Base-by-base conservation (phyloP, 1,140 invertebrate genomes). In the Steinernema feltiae region DNA sequence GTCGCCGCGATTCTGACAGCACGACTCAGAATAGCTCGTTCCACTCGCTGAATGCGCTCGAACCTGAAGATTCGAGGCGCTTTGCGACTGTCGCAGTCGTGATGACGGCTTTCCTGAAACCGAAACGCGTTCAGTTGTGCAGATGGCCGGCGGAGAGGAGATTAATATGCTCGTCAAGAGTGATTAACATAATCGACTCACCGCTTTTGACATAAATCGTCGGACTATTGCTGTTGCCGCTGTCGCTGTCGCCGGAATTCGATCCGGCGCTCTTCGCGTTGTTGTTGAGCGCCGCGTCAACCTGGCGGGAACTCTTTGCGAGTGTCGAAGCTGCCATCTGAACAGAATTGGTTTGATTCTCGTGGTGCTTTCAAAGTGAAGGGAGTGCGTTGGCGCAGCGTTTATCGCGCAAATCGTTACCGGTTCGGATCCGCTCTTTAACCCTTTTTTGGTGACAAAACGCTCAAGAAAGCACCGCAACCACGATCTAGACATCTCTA, bases 401-500 rank as follows among this genome's bases (percentile, higher is more conserved):
- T 63, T 21, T 21, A 21, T 63, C 7, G 53, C 53, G 53, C 53
- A 63, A 63, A 15, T 27, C 7, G 53, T 63, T 72, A 75, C 71
- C 73, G 73, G 73, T 75, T 75, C 73, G 73, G 73, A 71, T 75
- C n/a, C n/a, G n/a, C n/a, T n/a, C n/a, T n/a, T n/a, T n/a, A n/a
- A n/a, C n/a, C n/a, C n/a, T n/a, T n/a, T n/a, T n/a, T n/a, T n/a
- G n/a, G n/a, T n/a, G n/a, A n/a, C n/a, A n/a, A n/a, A n/a, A n/a
- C n/a, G n/a, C n/a, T n/a, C n/a, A n/a, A n/a, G n/a, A n/a, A n/a
- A n/a, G n/a, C n/a, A n/a, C n/a, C n/a, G n/a, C n/a, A n/a, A n/a
- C n/a, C n/a, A n/a, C n/a, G n/a, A n/a, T n/a, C n/a, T n/a, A n/a
- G n/a, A n/a, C n/a, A n/a, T n/a, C n/a, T n/a, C n/a, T n/a, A n/a